These are phyloP conservation scores for Oenanthe melanoleuca DNA, from an alignment of 2,113 vertebrate genomes.

Conservation along the genomic window DNA sequence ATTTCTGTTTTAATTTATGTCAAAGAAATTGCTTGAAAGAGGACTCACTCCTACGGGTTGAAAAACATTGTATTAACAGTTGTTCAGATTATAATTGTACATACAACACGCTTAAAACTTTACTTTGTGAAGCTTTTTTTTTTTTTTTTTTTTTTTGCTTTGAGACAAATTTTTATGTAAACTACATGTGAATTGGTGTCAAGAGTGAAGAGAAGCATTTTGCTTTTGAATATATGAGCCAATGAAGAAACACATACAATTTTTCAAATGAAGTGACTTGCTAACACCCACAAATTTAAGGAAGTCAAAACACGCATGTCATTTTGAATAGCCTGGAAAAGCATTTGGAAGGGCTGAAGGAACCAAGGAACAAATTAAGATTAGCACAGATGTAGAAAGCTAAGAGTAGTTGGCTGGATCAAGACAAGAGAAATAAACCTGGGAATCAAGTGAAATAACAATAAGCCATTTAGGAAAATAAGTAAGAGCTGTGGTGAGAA, in stretches of 20 bases:
- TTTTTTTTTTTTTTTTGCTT: not conserved
- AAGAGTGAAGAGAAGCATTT: not conserved
- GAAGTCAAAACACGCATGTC: not conserved
- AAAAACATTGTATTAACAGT: not conserved
- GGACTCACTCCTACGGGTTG: not conserved
- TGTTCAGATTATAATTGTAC: not conserved
- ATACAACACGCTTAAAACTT: not conserved
- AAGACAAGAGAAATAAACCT: not conserved
- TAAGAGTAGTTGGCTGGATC: not conserved
- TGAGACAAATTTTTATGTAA: not conserved
- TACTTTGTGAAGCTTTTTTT: not conserved
- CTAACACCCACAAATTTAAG: not conserved
- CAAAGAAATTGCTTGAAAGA: not conserved
- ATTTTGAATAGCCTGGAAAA: not conserved
- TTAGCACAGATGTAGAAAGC: not conserved
- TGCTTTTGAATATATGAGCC: not conserved
- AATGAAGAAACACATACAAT: not conserved
- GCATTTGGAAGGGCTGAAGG: not conserved
- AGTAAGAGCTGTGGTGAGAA: not conserved
- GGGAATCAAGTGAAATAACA: not conserved
- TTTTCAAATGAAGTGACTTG: not conserved
- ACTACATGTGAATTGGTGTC: not conserved
- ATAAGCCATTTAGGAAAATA: not conserved
- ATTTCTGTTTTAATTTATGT: not conserved
- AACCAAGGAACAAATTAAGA: not conserved